Evolutionary conservation across 2,797 vertebrate species (phyloP), one percentile per base, ranked within the genome.

Genomic region (Poecilia wingei): DNA sequence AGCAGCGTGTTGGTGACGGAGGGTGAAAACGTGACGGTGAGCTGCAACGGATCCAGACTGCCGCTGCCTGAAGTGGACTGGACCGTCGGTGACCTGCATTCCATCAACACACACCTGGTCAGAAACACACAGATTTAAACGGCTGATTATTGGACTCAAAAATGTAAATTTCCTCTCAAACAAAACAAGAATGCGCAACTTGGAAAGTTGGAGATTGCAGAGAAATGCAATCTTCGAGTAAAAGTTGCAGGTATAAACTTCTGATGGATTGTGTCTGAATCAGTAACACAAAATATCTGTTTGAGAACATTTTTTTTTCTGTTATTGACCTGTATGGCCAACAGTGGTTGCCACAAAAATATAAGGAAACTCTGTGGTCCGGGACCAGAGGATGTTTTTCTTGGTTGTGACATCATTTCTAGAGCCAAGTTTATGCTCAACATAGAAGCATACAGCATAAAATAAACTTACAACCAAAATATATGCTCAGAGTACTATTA

Each of bases 81-180:
- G 98, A 98, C 96, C 0, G 97, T 99, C 81, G 94, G 95, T 0
- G 97, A 96, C 13, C 96, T 99, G 55, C 97, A 97, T 89, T 99
- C 98, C 85, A 98, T 99, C 95, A 99, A 98, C 94, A 98, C 98
- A 3, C 98, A 99, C 92, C 96, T 98, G 97, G 98, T 99, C 85
- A 97, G 85, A 96, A 91, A 97, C 95, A 0, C 96, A 97, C 89
- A 82, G 71, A 77, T 0, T 1, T 39, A 22, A 6, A 28, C 13
- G 7, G 6, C 41, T 70, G 1, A 43, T 14, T 12, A 1, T 14
- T 6, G 16, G 8, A 45, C 25, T 43, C 22, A 69, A n/a, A 69
- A 43, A 14, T 69, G 0, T 2, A 2, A 0, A 13, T 69, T 43
- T 69, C 10, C 39, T 13, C 39, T 43, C 22, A n/a, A 69, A 43